Evolutionary conservation across 2,888 invertebrate species (phyloP).

Genomic region (Drosophila phalerata): DNA sequence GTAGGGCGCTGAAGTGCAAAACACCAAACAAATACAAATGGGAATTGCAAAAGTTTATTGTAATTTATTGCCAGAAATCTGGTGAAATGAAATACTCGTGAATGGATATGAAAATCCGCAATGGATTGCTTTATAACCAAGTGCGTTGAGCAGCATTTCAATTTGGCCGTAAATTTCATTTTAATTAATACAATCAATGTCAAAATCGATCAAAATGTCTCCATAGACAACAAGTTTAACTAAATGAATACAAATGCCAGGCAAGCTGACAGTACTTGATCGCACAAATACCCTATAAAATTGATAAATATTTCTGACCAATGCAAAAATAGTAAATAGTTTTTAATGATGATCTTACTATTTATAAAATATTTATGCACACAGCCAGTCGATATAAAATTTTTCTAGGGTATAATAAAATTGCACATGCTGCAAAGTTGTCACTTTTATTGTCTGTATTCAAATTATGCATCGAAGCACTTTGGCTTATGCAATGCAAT

Average conservation of each 20-base stretch:
- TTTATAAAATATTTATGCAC: background rate
- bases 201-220: conserved; percentile 29
- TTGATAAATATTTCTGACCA: background rate
- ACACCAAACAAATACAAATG: conserved; percentile 51
- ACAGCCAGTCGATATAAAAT: background rate
- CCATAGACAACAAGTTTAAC: background rate
- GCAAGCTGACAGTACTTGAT: background rate
- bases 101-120: conserved; percentile 20
- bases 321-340: background rate
- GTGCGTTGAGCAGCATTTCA: conserved; percentile 40
- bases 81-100: conserved; percentile 28
- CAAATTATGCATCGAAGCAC: conserved; percentile 15
- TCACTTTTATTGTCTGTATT: conserved; percentile 3
- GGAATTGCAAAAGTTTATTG: conserved; percentile 60
- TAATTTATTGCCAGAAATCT: conserved; percentile 54
- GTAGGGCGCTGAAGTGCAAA: conserved; percentile 61
- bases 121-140: conserved; percentile 19
- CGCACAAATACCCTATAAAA: background rate
- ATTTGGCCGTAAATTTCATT: conserved; percentile 47
- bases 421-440: conserved; percentile 1
- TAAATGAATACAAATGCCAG: background rate
- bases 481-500: conserved; percentile 21
- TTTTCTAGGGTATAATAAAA: conserved; percentile 4
- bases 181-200: conserved; percentile 57
- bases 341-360: background rate